Conservation (phyloP, 2,888 invertebrate species). For the Oasisia sp. region DNA sequence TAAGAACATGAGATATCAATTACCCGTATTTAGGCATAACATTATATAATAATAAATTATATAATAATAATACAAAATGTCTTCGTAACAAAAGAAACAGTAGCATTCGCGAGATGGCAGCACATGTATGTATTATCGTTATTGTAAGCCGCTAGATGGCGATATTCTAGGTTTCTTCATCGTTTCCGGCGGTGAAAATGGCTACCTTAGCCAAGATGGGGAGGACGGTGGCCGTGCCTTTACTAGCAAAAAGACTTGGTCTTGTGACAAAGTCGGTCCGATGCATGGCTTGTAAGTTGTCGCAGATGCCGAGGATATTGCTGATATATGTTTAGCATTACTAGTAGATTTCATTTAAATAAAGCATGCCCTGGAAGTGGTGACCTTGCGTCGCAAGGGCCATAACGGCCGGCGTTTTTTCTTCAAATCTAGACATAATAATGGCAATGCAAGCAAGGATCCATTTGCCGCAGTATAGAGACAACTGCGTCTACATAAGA, state of each 20-base stretch:
- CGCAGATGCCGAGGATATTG: neutral
- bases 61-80: too few relatives aligned
- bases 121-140: neutral
- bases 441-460: too few relatives aligned
- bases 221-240: neutral
- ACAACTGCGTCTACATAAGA: too few relatives aligned
- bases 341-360: neutral
- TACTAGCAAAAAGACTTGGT: neutral
- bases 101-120: neutral
- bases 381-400: neutral
- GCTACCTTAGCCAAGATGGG: conserved; percentile 17
- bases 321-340: neutral
- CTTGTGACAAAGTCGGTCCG: neutral
- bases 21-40: too few relatives aligned
- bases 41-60: too few relatives aligned
- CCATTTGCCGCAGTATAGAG: too few relatives aligned
- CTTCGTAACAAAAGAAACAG: too few relatives aligned
- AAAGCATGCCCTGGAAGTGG: neutral
- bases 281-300: conserved; percentile 1
- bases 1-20: too few relatives aligned
- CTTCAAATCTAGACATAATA: too few relatives aligned
- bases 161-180: neutral
- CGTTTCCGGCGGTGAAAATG: conserved; percentile 17
- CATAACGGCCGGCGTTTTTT: neutral
- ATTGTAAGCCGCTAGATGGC: neutral